These are phyloP conservation scores for Arctia plantaginis DNA, from an alignment of 2,888 invertebrate species.

Conservation along the genomic window DNA sequence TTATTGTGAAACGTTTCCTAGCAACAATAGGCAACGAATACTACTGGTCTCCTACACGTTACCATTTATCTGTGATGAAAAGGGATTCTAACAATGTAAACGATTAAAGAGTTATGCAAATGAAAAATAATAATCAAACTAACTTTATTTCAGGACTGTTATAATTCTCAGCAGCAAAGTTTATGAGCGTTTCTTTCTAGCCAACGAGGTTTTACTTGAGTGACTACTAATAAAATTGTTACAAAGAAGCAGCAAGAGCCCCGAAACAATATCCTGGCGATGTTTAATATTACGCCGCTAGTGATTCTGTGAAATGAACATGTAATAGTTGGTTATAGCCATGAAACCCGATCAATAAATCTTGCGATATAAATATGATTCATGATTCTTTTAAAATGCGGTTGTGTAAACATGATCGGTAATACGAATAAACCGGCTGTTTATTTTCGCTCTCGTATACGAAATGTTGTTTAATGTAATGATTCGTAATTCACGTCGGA, in stretches of 20 bases:
- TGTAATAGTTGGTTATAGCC: neutral
- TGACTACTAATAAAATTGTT: neutral
- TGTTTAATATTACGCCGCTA: neutral
- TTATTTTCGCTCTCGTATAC: neutral
- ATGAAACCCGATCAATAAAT: neutral
- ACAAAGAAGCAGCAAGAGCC: neutral
- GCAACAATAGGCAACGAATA: no score
- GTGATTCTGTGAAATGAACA: neutral
- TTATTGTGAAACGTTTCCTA: no score
- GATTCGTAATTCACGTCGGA: neutral
- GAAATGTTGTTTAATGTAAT: neutral
- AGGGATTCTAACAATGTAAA: no score
- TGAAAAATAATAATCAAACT: no score
- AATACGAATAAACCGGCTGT: neutral
- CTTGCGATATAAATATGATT: constrained; percentile 2
- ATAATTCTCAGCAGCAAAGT: neutral
- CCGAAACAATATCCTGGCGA: neutral
- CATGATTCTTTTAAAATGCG: neutral
- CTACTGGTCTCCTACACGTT: no score
- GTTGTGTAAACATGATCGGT: neutral
- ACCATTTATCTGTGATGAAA: no score
- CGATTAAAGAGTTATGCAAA: no score
- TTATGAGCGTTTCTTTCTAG: neutral
- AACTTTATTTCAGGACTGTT: neutral
- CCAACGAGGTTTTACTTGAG: neutral